Conservation (phyloP, 2,888 invertebrate genomes). For the Carabus problematicus region DNA sequence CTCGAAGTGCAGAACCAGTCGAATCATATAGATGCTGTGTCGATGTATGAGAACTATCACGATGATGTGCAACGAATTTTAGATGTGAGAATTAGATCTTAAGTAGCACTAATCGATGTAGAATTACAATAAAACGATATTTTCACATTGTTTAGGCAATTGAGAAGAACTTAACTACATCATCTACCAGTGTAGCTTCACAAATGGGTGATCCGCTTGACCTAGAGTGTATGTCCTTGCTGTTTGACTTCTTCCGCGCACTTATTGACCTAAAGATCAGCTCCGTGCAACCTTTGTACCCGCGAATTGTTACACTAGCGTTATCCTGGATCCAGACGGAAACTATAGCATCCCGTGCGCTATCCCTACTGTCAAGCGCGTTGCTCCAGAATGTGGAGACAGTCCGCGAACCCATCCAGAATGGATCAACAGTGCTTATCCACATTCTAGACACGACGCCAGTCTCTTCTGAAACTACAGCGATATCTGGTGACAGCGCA, state of each 20-base stretch:
- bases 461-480: slow-evolving; percentile 42
- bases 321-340: slow-evolving; percentile 62
- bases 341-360: slow-evolving; percentile 59
- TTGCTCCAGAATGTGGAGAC: slow-evolving; percentile 48
- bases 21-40: slow-evolving; percentile 45
- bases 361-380: slow-evolving; percentile 58
- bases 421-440: slow-evolving; percentile 59
- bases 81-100: slow-evolving; percentile 48
- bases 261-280: slow-evolving; percentile 59
- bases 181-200: slow-evolving; percentile 26
- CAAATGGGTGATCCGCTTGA: slow-evolving; percentile 45
- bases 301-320: slow-evolving; percentile 58
- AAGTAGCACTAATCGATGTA: not conserved
- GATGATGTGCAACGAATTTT: slow-evolving; percentile 57
- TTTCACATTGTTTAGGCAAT: slow-evolving; percentile 46
- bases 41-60: slow-evolving; percentile 52
- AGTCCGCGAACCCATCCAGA: slow-evolving; percentile 51
- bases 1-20: slow-evolving; percentile 60
- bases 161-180: slow-evolving; percentile 46
- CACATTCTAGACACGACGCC: slow-evolving; percentile 54
- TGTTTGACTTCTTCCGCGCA: slow-evolving; percentile 63
- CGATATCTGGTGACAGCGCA: slow-evolving; percentile 49
- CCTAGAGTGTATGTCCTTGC: slow-evolving; percentile 60
- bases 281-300: slow-evolving; percentile 57
- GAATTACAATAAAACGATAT: not conserved